Conservation (phyloP, 2,888 invertebrate species). For the Drosophila nr. perissopoda region DNA sequence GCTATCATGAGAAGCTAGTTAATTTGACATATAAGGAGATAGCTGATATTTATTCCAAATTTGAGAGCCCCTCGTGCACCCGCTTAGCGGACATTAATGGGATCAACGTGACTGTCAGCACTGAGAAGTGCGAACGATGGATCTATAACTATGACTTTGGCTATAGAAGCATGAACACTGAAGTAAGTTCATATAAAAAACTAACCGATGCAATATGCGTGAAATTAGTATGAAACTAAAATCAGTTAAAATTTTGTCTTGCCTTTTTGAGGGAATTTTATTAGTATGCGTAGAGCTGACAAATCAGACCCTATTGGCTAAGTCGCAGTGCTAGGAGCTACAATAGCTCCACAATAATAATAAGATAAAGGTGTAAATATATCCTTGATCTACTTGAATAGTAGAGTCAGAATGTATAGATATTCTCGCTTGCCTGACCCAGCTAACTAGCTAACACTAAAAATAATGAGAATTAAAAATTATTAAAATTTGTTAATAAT, state of each 20-base stretch:
- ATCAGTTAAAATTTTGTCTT: background rate
- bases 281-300: background rate
- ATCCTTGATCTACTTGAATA: background rate
- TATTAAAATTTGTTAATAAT: background rate
- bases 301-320: background rate
- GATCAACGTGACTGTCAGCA: slow-evolving; percentile 79
- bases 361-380: background rate
- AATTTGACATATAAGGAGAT: slow-evolving; percentile 84
- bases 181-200: slow-evolving; percentile 85
- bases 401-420: background rate
- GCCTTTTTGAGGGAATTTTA: background rate
- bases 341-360: background rate
- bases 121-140: slow-evolving; percentile 86
- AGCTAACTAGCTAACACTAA: background rate
- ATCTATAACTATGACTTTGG: slow-evolving; percentile 87
- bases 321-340: background rate
- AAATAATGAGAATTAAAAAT: background rate
- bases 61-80: slow-evolving; percentile 83
- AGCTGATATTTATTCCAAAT: slow-evolving; percentile 82
- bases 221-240: background rate
- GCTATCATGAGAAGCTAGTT: slow-evolving; percentile 83
- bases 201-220: background rate
- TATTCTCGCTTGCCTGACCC: background rate
- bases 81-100: slow-evolving; percentile 79
- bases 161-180: slow-evolving; percentile 87